Base-by-base conservation (phyloP, 1,140 invertebrate species). In the Coenobita brevimanus region DNA sequence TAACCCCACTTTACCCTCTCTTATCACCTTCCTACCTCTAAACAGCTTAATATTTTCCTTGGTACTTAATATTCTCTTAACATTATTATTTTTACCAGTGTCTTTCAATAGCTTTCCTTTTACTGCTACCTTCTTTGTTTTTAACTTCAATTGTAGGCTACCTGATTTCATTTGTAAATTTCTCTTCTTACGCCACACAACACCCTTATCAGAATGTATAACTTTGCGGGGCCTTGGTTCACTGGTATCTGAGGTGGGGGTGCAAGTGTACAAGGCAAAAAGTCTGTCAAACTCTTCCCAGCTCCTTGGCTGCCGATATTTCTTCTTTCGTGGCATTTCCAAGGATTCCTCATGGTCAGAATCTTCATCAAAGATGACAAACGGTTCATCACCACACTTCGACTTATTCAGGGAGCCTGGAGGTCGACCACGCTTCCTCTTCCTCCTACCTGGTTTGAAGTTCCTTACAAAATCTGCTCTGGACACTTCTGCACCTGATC, bases 271-370 rank as follows among this genome's bases (percentile, higher is more conserved):
- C n/a, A 41, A 15, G 21, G 21, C 41, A 82, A 89, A 79, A 10
- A 89, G 27, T 41, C 27, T 41, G 67, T 89, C 88, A 84, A 89
- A 89, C 60, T 89, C 88, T 71, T 89, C 88, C 88, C 88, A 89
- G 30, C 41, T 79, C 15, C 54, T 82, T 15, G 88, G 88, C 30
- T 89, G 88, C 15, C 54, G 43, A 27, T 36, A 67, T 13, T 30
- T 67, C 62, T 30, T 83, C 33, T 57, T 79, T 27, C 43, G 75
- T 33, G 64, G 75, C 8, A 46, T 79, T 8, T 38, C 33, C 27
- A n/a, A 3, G 27, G 4, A 10, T 8, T 41, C 38, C 17, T 73
- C 64, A n/a, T 54, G 13, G 21, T 50, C 27, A 24, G 43, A 60
- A 13, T n/a, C 41, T 33, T 17, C 60, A 36, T 84, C 81, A 27